These are phyloP conservation scores for Solenodon paradoxus DNA, from an alignment of 2,113 vertebrate species.

Conservation along the genomic window DNA sequence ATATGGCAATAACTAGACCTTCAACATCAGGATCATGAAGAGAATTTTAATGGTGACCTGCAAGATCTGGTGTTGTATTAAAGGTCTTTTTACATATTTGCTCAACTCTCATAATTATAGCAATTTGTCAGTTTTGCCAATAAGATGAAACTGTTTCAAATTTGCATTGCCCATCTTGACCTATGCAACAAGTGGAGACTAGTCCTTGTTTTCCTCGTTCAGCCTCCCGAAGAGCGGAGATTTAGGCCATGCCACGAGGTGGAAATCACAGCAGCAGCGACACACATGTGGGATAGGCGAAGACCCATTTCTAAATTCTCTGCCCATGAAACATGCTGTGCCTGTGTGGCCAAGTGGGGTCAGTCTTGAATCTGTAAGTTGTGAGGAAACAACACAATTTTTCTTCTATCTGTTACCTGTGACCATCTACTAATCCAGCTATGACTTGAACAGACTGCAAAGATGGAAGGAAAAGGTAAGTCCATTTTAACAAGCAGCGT, in stretches of 20 bases:
- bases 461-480: not conserved
- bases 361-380: not conserved
- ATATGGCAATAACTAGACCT: conserved; percentile 47
- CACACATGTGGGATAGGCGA: not conserved
- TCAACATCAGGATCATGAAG: conserved; percentile 35
- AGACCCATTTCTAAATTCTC: not conserved
- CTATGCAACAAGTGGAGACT: not conserved
- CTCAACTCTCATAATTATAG: not conserved
- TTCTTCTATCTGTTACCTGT: not conserved
- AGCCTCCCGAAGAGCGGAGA: not conserved
- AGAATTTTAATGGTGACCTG: conserved; percentile 53
- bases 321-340: not conserved
- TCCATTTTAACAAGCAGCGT: not conserved
- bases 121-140: not conserved
- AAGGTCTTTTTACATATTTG: conserved; percentile 8
- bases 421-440: not conserved
- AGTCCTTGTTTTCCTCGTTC: not conserved
- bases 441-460: not conserved
- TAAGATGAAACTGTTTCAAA: not conserved
- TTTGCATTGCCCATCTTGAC: not conserved
- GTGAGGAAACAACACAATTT: not conserved
- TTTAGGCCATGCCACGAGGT: not conserved
- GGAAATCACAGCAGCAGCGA: not conserved
- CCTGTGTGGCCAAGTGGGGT: not conserved
- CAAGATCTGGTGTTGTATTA: not conserved